Conservation (phyloP, 1,140 invertebrate genomes). For the Liolophura sinensis region DNA sequence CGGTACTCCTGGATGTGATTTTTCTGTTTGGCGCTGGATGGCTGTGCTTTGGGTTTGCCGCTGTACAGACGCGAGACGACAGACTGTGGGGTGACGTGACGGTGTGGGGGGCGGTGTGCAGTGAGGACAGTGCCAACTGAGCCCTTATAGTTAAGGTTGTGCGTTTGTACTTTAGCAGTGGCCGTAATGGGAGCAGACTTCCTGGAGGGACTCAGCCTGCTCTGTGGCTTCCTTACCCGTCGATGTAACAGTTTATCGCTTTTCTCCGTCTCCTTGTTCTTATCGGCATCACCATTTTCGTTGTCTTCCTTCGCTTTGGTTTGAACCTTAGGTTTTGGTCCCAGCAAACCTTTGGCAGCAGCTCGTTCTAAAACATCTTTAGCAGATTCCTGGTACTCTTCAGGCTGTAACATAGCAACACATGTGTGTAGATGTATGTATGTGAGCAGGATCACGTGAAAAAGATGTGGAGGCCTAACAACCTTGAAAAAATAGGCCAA, state of each 20-base stretch:
- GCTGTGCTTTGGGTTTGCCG: neutral
- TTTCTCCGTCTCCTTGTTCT: conserved; percentile 2
- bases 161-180: neutral
- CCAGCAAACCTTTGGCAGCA: conserved; percentile 23
- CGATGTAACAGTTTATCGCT: conserved; percentile 16
- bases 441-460: too few species aligned
- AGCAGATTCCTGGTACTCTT: conserved; percentile 34
- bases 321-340: conserved; percentile 13
- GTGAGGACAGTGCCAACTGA: conserved; percentile 3
- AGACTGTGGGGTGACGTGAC: neutral
- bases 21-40: neutral
- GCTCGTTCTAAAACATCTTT: conserved; percentile 38
- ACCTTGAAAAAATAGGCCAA: too few species aligned
- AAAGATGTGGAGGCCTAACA: too few species aligned
- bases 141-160: too few species aligned
- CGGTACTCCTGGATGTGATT: conserved; percentile 17
- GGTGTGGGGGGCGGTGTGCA: neutral
- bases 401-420: conserved; percentile 29
- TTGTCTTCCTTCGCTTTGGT: neutral
- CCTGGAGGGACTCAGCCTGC: neutral
- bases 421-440: too few species aligned
- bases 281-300: conserved; percentile 15
- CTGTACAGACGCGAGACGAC: conserved; percentile 5
- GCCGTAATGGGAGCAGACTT: conserved; percentile 7
- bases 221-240: conserved; percentile 8